Base-by-base conservation (phyloP, 2,888 invertebrate species). In the Drosophila kambysellisi region DNA sequence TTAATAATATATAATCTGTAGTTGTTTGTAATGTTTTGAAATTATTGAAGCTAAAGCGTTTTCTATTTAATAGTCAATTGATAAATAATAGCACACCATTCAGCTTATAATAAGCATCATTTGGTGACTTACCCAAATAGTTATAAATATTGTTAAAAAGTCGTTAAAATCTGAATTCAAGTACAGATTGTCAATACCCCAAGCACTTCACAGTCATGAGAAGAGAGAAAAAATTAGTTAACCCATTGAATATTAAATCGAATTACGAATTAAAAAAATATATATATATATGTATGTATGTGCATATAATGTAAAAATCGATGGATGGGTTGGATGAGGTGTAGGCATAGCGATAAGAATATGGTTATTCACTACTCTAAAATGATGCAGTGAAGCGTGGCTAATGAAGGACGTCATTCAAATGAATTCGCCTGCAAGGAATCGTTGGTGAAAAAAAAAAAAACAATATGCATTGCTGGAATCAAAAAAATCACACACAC, bases 381-480 rank as follows among this genome's bases (percentile, higher is more conserved):
- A 51, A 48, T 30, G 58, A 56, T 30, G 68, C 79, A 85, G 25
- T 79, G 70, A 61, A 73, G 76, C 72, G 88, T 79, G 29, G 56
- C 70, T 81, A 87, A 89, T 84, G 30, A 39, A 46, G 33, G 30
- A 51, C 57, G 50, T 56, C 37, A 72, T 72, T 79, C 67, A 74
- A 76, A 76, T 71, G 71, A 76, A 79, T 56, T 81, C 74, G 70
- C 43, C 62, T 56, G 77, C 65, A 39, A 37, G 46, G 52, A 74
- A 46, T 73, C 58, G 74, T 51, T 51, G 74, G 46, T 51, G 12
- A 56, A 59, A 51, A 62, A 75, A 65, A 41, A 25, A 25, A 25
- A 66, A 41, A 63, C 57, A 63, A 79, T 66, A 75, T 71, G 62
- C 59, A 41, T 52, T 30, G 30, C 32, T 25, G 54, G 29, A 46